Conservation (phyloP, 2,797 vertebrate species). For the Phoxinus dragarum region DNA sequence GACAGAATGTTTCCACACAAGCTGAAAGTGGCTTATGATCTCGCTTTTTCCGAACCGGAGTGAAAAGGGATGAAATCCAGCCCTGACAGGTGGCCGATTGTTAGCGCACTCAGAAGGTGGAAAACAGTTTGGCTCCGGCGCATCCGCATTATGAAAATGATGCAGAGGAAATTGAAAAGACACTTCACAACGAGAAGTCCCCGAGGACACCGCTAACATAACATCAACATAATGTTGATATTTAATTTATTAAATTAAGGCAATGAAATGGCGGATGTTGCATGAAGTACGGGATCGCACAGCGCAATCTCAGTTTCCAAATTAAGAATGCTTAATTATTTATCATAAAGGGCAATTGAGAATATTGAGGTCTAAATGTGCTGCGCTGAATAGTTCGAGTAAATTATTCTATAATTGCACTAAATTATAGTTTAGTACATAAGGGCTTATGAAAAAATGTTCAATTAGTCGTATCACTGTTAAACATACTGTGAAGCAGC, state of each 20-base stretch:
- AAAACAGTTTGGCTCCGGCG: slow-evolving; percentile 31
- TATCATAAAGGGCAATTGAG: slow-evolving; percentile 11
- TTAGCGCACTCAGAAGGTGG: slow-evolving; percentile 27
- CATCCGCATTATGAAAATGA: slow-evolving; percentile 37
- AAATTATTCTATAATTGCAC: slow-evolving; percentile 50
- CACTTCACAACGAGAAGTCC: slow-evolving; percentile 16
- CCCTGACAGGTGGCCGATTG: slow-evolving; percentile 55
- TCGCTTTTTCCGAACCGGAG: slow-evolving; percentile 25
- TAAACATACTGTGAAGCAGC: not conserved
- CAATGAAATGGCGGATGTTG: slow-evolving; percentile 8
- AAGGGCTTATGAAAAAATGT: slow-evolving; percentile 29
- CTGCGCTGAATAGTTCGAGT: slow-evolving; percentile 3
- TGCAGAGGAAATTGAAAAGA: slow-evolving; percentile 37
- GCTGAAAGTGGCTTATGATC: slow-evolving; percentile 63
- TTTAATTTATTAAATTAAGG: slow-evolving; percentile 31
- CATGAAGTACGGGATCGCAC: slow-evolving; percentile 3
- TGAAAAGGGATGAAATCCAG: slow-evolving; percentile 47
- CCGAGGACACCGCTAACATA: slow-evolving; percentile 14
- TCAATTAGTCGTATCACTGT: slow-evolving; percentile 2
- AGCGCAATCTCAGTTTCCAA: slow-evolving; percentile 20
- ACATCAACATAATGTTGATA: slow-evolving; percentile 21
- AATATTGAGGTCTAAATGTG: slow-evolving; percentile 41
- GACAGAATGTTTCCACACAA: slow-evolving; percentile 70
- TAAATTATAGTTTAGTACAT: slow-evolving; percentile 51
- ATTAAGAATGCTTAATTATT: slow-evolving; percentile 37